Percentiles rank a stretch among this genome's conserved stretches.
Conservation (phyloP, 1,140 invertebrate genomes). For the Diorhabda sublineata region DNA sequence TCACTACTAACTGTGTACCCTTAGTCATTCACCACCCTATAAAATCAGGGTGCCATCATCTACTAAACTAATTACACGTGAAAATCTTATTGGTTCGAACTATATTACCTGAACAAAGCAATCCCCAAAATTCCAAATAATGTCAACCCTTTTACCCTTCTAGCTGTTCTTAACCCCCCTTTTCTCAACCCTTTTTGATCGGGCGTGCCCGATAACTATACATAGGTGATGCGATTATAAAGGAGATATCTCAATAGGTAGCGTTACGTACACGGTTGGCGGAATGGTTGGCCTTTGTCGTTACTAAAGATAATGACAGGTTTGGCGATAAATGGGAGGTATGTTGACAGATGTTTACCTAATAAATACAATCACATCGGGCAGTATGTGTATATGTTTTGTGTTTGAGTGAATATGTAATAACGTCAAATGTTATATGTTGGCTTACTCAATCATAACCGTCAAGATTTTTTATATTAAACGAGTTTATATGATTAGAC, state of each 20-base stretch:
- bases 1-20: not conserved
- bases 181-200: conserved; percentile 1
- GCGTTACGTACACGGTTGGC: not conserved
- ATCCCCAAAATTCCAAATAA: not conserved
- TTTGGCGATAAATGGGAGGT: conserved; percentile 25
- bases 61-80: not conserved
- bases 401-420: not conserved
- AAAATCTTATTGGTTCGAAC: not conserved
- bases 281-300: conserved; percentile 21
- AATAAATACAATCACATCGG: conserved; percentile 9
- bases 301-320: conserved; percentile 27
- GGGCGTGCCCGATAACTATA: conserved; percentile 10
- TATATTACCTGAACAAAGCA: conserved; percentile 1
- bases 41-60: conserved; percentile 1
- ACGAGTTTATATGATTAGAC: too few relatives aligned
- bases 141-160: not conserved
- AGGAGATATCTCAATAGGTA: conserved; percentile 6
- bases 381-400: not conserved
- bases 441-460: too few relatives aligned
- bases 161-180: not conserved
- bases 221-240: conserved; percentile 8
- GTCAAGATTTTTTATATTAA: too few relatives aligned
- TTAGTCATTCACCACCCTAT: not conserved
- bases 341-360: conserved; percentile 32
- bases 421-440: not conserved